Evolutionary conservation across 2,888 invertebrate species (phyloP).

Genomic region (Blastobasis adustella): DNA sequence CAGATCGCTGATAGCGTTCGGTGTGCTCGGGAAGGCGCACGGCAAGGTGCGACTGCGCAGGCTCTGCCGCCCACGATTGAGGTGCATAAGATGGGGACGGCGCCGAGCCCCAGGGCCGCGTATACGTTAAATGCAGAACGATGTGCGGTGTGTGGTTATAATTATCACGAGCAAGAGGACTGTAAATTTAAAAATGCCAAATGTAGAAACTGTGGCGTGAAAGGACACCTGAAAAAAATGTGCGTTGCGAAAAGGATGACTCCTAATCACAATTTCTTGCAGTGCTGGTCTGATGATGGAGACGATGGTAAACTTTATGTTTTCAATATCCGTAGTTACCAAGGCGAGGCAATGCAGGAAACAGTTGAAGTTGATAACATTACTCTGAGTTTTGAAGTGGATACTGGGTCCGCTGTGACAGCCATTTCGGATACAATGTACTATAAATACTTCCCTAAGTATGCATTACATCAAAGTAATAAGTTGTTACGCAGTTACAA

Average conservation of each 20-base stretch:
- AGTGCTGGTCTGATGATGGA: too few relatives aligned
- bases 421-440: not conserved
- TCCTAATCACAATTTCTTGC: too few relatives aligned
- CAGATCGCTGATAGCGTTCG: conserved; percentile 9
- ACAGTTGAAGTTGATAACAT: not conserved
- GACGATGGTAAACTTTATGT: too few relatives aligned
- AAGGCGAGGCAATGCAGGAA: not conserved
- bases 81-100: too few relatives aligned
- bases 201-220: not conserved
- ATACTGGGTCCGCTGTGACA: conserved; percentile 1
- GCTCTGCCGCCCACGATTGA: too few relatives aligned
- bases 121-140: not conserved
- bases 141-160: not conserved
- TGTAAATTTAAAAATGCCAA: not conserved
- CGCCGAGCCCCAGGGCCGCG: not conserved
- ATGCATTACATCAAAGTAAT: not conserved
- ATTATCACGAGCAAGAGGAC: not conserved
- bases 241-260: too few relatives aligned
- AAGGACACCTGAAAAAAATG: not conserved
- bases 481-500: not conserved
- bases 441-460: not conserved
- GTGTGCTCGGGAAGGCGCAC: conserved; percentile 5
- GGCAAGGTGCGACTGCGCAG: not conserved
- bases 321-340: too few relatives aligned
- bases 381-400: not conserved